Evolutionary conservation across 2,888 invertebrate genomes (phyloP).

Genomic region (Graphium colonna): DNA sequence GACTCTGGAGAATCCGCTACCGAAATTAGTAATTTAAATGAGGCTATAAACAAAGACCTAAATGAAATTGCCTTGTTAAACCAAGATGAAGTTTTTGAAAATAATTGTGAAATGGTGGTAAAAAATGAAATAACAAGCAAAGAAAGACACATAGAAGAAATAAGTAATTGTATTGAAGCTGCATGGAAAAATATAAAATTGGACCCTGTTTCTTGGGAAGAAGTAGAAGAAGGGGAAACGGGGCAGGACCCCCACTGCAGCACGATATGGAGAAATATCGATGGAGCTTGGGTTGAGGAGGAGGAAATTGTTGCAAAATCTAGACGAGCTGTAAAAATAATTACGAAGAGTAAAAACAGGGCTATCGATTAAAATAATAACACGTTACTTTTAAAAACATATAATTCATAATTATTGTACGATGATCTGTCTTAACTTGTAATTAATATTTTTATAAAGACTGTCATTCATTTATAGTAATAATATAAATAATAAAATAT

Average conservation of each 20-base stretch:
- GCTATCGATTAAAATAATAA: neutral
- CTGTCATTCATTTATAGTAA: neutral
- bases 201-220: conserved; percentile 40
- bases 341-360: conserved; percentile 1
- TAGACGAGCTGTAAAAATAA: conserved; percentile 8
- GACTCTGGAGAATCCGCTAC: conserved; percentile 7
- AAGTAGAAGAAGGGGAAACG: conserved; percentile 29
- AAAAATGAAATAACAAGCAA: neutral
- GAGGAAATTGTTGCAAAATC: conserved; percentile 36
- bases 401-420: neutral
- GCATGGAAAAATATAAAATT: conserved; percentile 28
- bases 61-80: neutral
- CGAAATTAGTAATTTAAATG: neutral
- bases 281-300: conserved; percentile 43
- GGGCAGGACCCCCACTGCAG: conserved; percentile 23
- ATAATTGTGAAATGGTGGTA: conserved; percentile 16
- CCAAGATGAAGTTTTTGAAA: conserved; percentile 15
- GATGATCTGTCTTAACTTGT: neutral
- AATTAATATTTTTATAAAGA: neutral
- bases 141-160: conserved; percentile 22
- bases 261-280: conserved; percentile 38
- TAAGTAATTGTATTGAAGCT: conserved; percentile 21
- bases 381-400: neutral
- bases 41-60: neutral
- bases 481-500: too few species aligned